A percentile compares a stretch with the other conserved stretches of the same genome.
phyloP scores from a whole-genome alignment of 2,888 invertebrate genomes.

The Pteria penguin region DNA sequence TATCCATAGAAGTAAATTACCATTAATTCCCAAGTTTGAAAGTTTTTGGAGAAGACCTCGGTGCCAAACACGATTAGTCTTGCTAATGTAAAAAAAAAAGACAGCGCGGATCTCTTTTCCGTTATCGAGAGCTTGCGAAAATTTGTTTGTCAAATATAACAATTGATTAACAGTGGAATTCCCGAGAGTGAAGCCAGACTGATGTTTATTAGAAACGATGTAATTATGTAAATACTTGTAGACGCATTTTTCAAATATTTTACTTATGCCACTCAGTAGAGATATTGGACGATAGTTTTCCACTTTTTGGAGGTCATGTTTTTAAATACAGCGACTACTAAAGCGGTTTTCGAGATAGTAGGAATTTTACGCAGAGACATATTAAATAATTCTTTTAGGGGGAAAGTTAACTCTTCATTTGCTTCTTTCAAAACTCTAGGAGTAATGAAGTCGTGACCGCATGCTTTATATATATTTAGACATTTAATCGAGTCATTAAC shows the following conservation, averaged over 20 bases:
- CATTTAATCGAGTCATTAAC: not conserved
- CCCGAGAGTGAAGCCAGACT: not conserved
- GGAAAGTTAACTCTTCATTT: not conserved
- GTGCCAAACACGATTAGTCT: no score
- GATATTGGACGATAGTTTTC: not conserved
- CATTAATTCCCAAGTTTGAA: no score
- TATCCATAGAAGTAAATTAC: no score
- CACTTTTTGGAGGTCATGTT: not conserved
- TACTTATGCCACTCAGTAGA: no score
- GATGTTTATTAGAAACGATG: not conserved
- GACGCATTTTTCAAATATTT: not conserved
- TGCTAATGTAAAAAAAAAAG: no score
- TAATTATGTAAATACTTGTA: not conserved
- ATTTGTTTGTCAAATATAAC: not conserved
- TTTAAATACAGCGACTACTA: no score
- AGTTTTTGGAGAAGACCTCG: no score
- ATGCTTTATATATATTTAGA: not conserved
- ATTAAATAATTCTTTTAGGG: not conserved
- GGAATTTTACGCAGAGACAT: not conserved
- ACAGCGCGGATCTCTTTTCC: not conserved
- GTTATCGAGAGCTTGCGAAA: not conserved
- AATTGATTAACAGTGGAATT: not conserved
- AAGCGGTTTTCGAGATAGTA: no score
- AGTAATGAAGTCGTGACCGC: not conserved
- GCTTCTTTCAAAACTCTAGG: not conserved